These are phyloP conservation scores for Distichodus sexfasciatus DNA, from an alignment of 2,797 vertebrate genomes.

Conservation along the genomic window DNA sequence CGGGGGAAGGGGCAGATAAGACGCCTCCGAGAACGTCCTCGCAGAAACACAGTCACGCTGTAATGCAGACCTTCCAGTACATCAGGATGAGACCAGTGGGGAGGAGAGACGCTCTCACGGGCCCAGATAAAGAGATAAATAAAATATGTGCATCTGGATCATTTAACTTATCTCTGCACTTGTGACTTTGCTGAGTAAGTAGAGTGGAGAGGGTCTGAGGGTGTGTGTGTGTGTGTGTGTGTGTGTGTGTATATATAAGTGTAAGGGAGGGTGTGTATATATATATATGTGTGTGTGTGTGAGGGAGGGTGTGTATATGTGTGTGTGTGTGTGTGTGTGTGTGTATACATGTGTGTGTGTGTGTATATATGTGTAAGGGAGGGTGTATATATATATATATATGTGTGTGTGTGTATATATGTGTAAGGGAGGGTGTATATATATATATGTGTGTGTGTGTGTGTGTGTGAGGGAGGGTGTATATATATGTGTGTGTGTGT, in stretches of 20 bases:
- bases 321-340: not conserved
- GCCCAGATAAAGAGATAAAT: not conserved
- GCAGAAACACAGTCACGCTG: not conserved
- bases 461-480: not conserved
- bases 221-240: not conserved
- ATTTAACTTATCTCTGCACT: not conserved
- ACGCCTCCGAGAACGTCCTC: constrained; percentile 6
- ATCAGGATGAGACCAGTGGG: no score
- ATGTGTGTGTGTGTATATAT: not conserved
- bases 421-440: not conserved
- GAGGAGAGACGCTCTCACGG: not conserved
- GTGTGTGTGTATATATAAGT: not conserved
- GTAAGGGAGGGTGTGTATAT: not conserved
- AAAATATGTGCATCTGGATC: constrained; percentile 23
- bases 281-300: not conserved
- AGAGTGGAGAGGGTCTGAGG: not conserved
- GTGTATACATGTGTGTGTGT: no score
- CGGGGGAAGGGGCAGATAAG: constrained; percentile 30
- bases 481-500: not conserved
- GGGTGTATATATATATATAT: not conserved
- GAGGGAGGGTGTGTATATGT: not conserved
- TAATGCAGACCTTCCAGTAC: constrained; percentile 13
- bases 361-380: not conserved
- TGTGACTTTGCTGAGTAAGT: constrained; percentile 24
- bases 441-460: not conserved